These are phyloP conservation scores for Mechanitis mazaeus DNA, from an alignment of 2,888 invertebrate genomes.

Conservation along the genomic window DNA sequence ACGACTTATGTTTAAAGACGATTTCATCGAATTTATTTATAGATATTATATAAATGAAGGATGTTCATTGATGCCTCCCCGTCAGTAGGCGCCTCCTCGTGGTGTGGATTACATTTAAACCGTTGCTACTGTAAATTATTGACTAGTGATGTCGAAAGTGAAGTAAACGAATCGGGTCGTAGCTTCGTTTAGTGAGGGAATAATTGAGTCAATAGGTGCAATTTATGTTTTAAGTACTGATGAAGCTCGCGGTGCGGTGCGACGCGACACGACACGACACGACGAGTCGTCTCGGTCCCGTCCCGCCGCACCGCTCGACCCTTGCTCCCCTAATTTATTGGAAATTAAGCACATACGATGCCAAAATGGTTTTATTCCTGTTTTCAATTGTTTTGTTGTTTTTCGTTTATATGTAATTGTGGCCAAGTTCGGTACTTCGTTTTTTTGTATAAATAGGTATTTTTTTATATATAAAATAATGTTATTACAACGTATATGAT, in stretches of 20 bases:
- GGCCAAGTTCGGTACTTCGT: slow-evolving; percentile 75
- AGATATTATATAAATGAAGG: slow-evolving; percentile 72
- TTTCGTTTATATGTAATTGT: slow-evolving; percentile 74
- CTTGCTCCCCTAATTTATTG: slow-evolving; percentile 50
- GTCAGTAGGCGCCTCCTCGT: slow-evolving; percentile 60
- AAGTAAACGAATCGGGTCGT: slow-evolving; percentile 70
- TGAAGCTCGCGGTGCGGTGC: slow-evolving; percentile 28
- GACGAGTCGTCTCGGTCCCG: slow-evolving; percentile 23
- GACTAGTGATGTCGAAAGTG: slow-evolving; percentile 65
- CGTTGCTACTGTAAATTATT: slow-evolving; percentile 73
- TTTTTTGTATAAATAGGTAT: slow-evolving; percentile 73
- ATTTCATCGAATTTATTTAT: slow-evolving; percentile 77
- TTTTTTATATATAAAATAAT: slow-evolving; percentile 73
- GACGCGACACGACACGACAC: slow-evolving; percentile 25
- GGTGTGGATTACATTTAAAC: slow-evolving; percentile 70
- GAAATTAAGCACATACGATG: slow-evolving; percentile 73
- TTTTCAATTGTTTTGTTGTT: slow-evolving; percentile 75
- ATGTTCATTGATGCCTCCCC: slow-evolving; percentile 63
- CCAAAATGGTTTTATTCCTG: slow-evolving; percentile 76
- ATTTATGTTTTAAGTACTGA: slow-evolving; percentile 67
- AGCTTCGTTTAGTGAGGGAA: slow-evolving; percentile 65
- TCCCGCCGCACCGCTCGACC: slow-evolving; percentile 28
- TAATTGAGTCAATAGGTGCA: slow-evolving; percentile 75
- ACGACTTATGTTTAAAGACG: slow-evolving; percentile 60
- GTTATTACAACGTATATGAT: slow-evolving; percentile 72